Conservation (phyloP, 1,140 invertebrate genomes). For the Diorhabda elongata region DNA sequence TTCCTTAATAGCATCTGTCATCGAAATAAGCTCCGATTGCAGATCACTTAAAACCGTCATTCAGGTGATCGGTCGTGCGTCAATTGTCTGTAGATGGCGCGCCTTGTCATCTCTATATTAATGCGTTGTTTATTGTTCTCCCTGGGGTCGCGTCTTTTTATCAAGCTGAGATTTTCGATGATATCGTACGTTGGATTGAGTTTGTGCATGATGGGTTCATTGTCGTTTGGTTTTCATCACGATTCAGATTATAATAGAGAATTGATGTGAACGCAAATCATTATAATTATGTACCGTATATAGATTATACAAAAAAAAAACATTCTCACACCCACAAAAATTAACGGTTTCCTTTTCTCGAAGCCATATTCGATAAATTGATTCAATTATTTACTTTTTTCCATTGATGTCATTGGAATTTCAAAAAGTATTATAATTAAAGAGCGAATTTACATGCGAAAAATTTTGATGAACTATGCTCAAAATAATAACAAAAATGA, state of each 20-base stretch:
- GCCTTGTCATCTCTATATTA: conserved; percentile 27
- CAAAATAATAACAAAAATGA: too few relatives aligned
- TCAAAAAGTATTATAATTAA: too few relatives aligned
- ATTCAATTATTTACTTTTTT: too few relatives aligned
- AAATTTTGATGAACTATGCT: too few relatives aligned
- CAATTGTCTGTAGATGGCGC: conserved; percentile 20
- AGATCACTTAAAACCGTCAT: conserved; percentile 32
- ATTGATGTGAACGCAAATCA: neutral
- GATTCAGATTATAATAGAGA: conserved; percentile 2
- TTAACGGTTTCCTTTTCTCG: too few relatives aligned
- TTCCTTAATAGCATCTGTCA: conserved; percentile 30
- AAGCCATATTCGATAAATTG: too few relatives aligned
- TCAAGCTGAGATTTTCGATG: conserved; percentile 12
- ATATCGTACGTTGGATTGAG: conserved; percentile 22
- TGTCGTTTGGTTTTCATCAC: conserved; percentile 9
- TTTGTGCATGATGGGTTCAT: conserved; percentile 6
- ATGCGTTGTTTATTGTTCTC: conserved; percentile 32
- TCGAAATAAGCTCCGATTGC: conserved; percentile 19
- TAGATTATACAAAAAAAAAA: too few relatives aligned
- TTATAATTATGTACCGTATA: neutral
- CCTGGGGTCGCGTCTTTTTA: conserved; percentile 8
- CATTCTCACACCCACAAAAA: too few relatives aligned
- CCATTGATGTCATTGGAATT: too few relatives aligned
- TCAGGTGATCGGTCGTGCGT: conserved; percentile 34
- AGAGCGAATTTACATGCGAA: too few relatives aligned